These are phyloP conservation scores for Cranoglanis bouderius DNA, from an alignment of 2,113 vertebrate genomes.

Conservation along the genomic window DNA sequence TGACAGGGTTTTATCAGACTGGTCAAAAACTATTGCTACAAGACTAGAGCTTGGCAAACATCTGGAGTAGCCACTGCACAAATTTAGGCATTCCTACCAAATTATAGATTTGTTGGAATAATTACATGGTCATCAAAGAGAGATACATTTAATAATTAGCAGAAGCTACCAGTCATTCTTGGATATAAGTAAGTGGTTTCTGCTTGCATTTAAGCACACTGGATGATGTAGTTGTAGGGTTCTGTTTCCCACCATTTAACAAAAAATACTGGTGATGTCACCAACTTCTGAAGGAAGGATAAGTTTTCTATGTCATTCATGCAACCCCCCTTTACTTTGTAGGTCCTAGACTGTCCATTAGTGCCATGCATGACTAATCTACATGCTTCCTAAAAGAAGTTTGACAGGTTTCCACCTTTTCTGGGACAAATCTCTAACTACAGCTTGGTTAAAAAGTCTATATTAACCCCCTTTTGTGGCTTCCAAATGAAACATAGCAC, in stretches of 20 bases:
- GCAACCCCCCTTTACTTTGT: neutral
- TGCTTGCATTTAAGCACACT: neutral
- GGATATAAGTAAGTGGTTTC: neutral
- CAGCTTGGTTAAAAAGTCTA: neutral
- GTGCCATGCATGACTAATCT: neutral
- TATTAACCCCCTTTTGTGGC: neutral
- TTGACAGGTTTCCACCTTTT: neutral
- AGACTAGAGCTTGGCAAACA: slow-evolving; percentile 6
- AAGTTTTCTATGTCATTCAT: neutral
- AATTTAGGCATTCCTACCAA: neutral
- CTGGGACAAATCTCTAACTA: neutral
- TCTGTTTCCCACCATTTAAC: neutral
- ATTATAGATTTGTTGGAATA: slow-evolving; percentile 12
- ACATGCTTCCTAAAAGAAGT: neutral
- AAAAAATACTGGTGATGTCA: neutral
- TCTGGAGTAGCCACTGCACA: neutral
- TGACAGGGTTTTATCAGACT: neutral
- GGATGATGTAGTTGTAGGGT: neutral
- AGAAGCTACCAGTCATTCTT: neutral
- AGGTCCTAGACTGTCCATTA: neutral
- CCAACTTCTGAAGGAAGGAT: neutral
- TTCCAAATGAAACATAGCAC: slow-evolving; percentile 1
- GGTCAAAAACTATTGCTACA: neutral
- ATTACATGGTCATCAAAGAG: slow-evolving; percentile 6
- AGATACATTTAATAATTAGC: slow-evolving; percentile 16